Evolutionary conservation across 2,888 invertebrate genomes (phyloP).

Genomic region (Cephus pulcher): DNA sequence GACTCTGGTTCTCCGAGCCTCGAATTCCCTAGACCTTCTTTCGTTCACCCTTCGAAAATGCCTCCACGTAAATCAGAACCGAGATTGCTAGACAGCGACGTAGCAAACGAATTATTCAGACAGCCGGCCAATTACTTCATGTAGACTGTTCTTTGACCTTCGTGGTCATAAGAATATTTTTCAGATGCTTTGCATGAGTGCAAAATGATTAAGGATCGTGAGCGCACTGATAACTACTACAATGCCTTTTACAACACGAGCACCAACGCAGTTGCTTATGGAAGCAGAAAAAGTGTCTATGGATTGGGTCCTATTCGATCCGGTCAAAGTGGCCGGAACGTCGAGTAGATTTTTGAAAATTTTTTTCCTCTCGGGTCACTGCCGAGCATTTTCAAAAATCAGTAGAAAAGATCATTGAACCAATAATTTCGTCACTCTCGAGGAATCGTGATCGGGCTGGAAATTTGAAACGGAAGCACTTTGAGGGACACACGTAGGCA

Average conservation of each 20-base stretch:
- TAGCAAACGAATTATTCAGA: background rate
- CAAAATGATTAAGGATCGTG: background rate
- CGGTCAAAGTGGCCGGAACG: background rate
- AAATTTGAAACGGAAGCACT: background rate
- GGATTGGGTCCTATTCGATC: background rate
- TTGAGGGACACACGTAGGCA: background rate
- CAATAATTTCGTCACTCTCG: background rate
- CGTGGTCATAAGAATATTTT: background rate
- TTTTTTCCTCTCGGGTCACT: too few species aligned
- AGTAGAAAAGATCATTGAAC: background rate
- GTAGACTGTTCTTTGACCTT: background rate
- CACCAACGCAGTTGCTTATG: background rate
- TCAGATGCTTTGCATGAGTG: background rate
- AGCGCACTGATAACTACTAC: background rate
- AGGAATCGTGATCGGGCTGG: background rate
- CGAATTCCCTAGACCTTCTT: background rate
- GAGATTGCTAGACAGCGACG: background rate
- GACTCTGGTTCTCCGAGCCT: background rate
- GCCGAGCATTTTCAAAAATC: background rate
- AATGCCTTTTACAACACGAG: background rate
- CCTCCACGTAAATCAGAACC: background rate
- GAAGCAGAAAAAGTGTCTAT: background rate
- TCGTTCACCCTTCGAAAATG: background rate
- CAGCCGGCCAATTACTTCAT: background rate
- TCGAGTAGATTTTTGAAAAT: background rate